Evolutionary conservation across 2,888 invertebrate genomes (phyloP), one percentile per base, ranked within the genome.

Genomic region (Melanargia galathea): DNA sequence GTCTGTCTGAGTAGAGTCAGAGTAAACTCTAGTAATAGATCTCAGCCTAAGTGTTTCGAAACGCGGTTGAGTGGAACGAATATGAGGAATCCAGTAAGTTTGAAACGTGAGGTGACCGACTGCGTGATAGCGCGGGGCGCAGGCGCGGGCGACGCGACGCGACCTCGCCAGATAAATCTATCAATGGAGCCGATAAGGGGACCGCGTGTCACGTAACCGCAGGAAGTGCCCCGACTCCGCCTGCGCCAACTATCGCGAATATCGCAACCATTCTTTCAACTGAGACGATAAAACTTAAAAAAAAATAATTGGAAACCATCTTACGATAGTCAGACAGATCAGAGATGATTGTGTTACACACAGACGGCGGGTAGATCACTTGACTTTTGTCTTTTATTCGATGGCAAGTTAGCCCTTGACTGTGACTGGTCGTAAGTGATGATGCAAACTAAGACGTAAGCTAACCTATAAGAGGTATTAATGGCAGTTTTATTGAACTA

Each of bases 151-250:
- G 63, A 67, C 68, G 76, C 74, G 80, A 64, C 71, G 74, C 84
- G 88, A 89, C 88, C 89, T 87, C 90, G 86, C 62, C 77, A 85
- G 89, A 89, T 89, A 90, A 86, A 89, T 88, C 84, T 87, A 89
- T 90, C 90, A 90, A 90, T 90, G 90, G 87, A 84, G 74, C 76
- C 72, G 90, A 90, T 89, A 89, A 87, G 85, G 83, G 87, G 83
- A 77, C 78, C 85, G 83, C 83, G 84, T 83, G 85, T 81, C 86
- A 82, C 79, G 78, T 78, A 48, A 78, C 79, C 86, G 76, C 81
- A 88, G 89, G 88, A 88, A 88, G 85, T 85, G 81, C 82, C 80
- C 77, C 74, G 72, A 75, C 80, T 80, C 76, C 82, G 78, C 77
- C 75, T 81, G 85, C 83, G 78, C 83, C 82, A 77, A 67, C 62